Base-by-base conservation (phyloP, 2,113 vertebrate species). In the Centropristis striata region DNA sequence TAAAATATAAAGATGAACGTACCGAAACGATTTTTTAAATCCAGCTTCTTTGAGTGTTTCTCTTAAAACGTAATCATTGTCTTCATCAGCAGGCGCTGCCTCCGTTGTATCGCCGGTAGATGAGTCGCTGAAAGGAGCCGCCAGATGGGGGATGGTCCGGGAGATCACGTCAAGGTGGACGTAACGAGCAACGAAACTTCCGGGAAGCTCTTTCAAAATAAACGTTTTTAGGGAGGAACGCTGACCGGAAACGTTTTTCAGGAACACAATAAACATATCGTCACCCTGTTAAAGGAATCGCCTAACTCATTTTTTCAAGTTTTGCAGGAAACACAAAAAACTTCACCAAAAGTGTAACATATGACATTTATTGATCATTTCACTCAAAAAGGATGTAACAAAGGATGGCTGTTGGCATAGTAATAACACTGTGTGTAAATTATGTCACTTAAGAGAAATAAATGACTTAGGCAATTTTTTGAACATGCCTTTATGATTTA, bases 71-170 rank as follows among this genome's bases (percentile, higher is more conserved):
- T 47, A 5, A 63, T 71, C 88, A 89, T 81, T 46, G 81, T 81
- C 66, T 44, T 77, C 75, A 46, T 79, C 66, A 13, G 50, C 51
- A 4, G 78, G 5, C 18, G 1, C 69, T 25, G 54, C 27, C 76
- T 88, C 71, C 37, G 77, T 78, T 57, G 55, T 41, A 10, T 37
- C 68, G 32, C 86, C 71, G 61, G 63, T 73, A 2, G 64, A 53
- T 25, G 71, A 15, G 12, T 13, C n/a, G 16, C 71, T 73, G 85
- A 81, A 27, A 66, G 67, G 39, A 80, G 83, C 86, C 53, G 23
- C 76, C 71, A 83, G 81, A 59, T 85, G 92, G 90, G 91, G 88
- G 85, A 93, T 86, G 91, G 90, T 90, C 78, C 59, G 13, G 0
- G 18, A 4, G 20, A 0, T 2, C 11, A 11, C 4, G 53, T 76